These are phyloP conservation scores for Todus mexicanus DNA, from an alignment of 2,797 vertebrate species.

Conservation along the genomic window DNA sequence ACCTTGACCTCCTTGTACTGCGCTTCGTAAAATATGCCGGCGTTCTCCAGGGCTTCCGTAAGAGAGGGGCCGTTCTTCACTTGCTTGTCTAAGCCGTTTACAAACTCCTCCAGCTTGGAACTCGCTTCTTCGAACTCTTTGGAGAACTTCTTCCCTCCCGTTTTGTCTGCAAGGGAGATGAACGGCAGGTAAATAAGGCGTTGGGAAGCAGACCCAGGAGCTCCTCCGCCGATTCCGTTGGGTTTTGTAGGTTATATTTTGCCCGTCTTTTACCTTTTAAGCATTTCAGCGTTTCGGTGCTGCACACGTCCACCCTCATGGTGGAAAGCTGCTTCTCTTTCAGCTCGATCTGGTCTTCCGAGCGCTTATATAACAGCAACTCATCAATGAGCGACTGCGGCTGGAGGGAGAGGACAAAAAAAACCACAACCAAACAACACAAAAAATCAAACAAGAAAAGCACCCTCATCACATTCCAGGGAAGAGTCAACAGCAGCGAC, in stretches of 20 bases:
- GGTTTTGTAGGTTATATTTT: not conserved
- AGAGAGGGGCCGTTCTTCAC: conserved; percentile 86
- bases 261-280: conserved; percentile 85
- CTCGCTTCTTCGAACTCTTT: conserved; percentile 98
- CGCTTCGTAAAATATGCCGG: conserved; percentile 95
- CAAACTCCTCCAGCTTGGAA: conserved; percentile 92
- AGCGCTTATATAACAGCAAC: conserved; percentile 80
- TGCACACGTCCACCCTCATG: conserved; percentile 92
- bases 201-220: not conserved
- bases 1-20: conserved; percentile 99
- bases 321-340: conserved; percentile 93
- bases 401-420: conserved; percentile 52
- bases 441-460: not conserved
- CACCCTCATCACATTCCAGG: not conserved
- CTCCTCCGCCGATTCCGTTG: fast-evolving
- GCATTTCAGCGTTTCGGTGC: conserved; percentile 92
- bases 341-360: conserved; percentile 86
- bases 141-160: conserved; percentile 94
- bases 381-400: conserved; percentile 90
- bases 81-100: conserved; percentile 89
- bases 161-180: conserved; percentile 83
- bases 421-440: too few species aligned
- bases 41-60: conserved; percentile 90
- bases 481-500: not conserved
- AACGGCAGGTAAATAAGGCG: too few species aligned